Percentiles rank a stretch among this genome's conserved stretches.
phyloP scores from a whole-genome alignment of 2,888 invertebrate genomes.

The Dynastes hyllus region DNA sequence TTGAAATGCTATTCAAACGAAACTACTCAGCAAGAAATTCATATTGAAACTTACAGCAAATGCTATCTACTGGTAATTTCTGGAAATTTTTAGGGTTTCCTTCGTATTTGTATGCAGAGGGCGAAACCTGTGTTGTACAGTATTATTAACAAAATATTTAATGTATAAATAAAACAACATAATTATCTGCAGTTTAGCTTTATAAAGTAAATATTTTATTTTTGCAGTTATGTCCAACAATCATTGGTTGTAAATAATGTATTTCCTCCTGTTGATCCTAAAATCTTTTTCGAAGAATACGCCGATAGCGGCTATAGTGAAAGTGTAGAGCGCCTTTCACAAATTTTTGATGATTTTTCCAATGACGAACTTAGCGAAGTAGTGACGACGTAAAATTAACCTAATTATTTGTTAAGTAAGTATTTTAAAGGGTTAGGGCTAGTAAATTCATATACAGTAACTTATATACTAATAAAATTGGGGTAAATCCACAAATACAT shows the following conservation, averaged over 20 bases:
- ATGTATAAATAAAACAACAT: too few relatives aligned
- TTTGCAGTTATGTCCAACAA: conserved; percentile 41
- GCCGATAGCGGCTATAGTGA: conserved; percentile 45
- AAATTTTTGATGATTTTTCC: conserved; percentile 29
- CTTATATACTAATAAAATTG: too few relatives aligned
- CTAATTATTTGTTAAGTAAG: conserved; percentile 30
- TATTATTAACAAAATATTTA: too few relatives aligned
- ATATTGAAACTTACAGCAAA: too few relatives aligned
- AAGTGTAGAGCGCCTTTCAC: conserved; percentile 31
- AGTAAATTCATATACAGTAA: background rate
- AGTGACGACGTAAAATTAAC: conserved; percentile 16
- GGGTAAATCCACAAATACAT: too few relatives aligned
- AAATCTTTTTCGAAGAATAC: conserved; percentile 26
- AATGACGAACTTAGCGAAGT: background rate
- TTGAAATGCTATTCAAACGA: too few relatives aligned
- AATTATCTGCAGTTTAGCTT: background rate
- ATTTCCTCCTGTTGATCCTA: conserved; percentile 30
- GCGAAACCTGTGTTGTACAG: too few relatives aligned
- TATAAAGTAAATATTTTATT: conserved; percentile 28
- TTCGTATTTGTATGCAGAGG: too few relatives aligned
- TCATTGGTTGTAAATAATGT: conserved; percentile 36
- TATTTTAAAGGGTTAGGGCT: conserved; percentile 10
- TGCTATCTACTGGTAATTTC: too few relatives aligned
- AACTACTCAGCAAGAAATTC: too few relatives aligned
- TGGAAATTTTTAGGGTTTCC: too few relatives aligned